Evolutionary conservation across 2,113 vertebrate genomes (phyloP).

Genomic region (Diadophis punctatus): DNA sequence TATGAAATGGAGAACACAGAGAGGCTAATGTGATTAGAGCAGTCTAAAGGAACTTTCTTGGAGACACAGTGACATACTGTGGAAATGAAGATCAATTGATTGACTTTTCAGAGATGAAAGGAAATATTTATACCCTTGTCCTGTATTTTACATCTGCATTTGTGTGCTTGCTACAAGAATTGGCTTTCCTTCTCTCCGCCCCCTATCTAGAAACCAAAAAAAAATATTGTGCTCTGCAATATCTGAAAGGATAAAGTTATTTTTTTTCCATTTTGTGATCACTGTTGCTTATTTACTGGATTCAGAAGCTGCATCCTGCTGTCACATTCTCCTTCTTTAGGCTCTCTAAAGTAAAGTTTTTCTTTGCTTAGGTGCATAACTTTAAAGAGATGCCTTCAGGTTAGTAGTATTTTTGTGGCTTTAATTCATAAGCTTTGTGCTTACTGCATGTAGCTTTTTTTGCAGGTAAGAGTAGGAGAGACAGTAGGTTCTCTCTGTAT

Average conservation of each 20-base stretch:
- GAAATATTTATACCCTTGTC: constrained; percentile 46
- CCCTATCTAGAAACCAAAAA: constrained; percentile 4
- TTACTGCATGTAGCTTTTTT: neutral
- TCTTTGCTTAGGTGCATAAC: neutral
- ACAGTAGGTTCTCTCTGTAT: neutral
- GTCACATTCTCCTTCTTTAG: neutral
- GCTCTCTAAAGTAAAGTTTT: constrained; percentile 27
- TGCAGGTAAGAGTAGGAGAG: neutral
- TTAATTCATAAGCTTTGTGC: neutral
- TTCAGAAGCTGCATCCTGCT: constrained; percentile 2
- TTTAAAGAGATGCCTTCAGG: neutral
- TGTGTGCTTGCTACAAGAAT: constrained; percentile 10
- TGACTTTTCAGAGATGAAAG: constrained; percentile 51
- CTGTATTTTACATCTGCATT: constrained; percentile 37
- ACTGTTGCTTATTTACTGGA: constrained; percentile 13
- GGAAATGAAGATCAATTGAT: constrained; percentile 64
- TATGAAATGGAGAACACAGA: constrained; percentile 53
- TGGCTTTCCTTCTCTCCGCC: constrained; percentile 28
- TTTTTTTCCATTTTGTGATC: constrained; percentile 13
- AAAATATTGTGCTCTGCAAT: neutral
- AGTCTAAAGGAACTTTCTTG: constrained; percentile 53
- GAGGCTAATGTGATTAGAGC: constrained; percentile 60
- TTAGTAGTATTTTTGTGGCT: neutral
- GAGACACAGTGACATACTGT: constrained; percentile 51
- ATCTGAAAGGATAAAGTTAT: neutral